phyloP scores from a whole-genome alignment of 2,888 invertebrate species.

The Sinhomidia bicolor region DNA sequence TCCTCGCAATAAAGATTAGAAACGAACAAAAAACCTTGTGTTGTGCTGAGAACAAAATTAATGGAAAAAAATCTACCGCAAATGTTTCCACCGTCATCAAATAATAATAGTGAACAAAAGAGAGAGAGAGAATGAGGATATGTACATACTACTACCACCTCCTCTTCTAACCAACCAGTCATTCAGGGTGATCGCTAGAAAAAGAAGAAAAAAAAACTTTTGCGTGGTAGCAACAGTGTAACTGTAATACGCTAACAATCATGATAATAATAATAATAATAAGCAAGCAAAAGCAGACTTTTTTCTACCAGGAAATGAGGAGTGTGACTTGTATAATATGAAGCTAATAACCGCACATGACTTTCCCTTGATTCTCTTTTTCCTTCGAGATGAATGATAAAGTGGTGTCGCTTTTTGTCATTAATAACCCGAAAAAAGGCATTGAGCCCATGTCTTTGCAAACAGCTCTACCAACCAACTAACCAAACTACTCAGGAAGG shows the following conservation, averaged over 20 bases:
- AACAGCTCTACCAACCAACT: neutral
- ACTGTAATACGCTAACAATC: neutral
- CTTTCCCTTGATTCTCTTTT: slow-evolving; percentile 65
- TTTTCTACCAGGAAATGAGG: slow-evolving; percentile 54
- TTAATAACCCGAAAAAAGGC: slow-evolving; percentile 63
- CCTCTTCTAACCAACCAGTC: neutral
- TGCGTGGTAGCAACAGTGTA: neutral
- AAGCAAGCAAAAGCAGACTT: neutral
- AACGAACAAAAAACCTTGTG: slow-evolving; percentile 7
- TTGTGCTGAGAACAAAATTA: slow-evolving; percentile 21
- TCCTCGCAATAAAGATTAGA: slow-evolving; percentile 2
- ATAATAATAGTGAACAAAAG: slow-evolving; percentile 60
- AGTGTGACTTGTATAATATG: slow-evolving; percentile 78
- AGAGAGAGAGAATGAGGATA: slow-evolving; percentile 36
- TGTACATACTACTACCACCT: no score
- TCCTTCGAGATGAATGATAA: slow-evolving; percentile 66
- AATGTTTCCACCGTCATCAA: slow-evolving; percentile 61
- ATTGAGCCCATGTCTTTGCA: neutral
- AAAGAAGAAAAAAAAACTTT: slow-evolving; percentile 30
- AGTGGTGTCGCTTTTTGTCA: slow-evolving; percentile 61
- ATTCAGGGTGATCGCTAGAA: slow-evolving; percentile 46
- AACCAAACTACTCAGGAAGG: neutral
- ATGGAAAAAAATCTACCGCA: slow-evolving; percentile 53
- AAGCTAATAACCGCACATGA: slow-evolving; percentile 77
- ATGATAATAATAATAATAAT: slow-evolving; percentile 37